A percentile compares a stretch with the other conserved stretches of the same genome.
phyloP scores from a whole-genome alignment of 2,797 vertebrate genomes.

The Poeciliopsis gracilis region DNA sequence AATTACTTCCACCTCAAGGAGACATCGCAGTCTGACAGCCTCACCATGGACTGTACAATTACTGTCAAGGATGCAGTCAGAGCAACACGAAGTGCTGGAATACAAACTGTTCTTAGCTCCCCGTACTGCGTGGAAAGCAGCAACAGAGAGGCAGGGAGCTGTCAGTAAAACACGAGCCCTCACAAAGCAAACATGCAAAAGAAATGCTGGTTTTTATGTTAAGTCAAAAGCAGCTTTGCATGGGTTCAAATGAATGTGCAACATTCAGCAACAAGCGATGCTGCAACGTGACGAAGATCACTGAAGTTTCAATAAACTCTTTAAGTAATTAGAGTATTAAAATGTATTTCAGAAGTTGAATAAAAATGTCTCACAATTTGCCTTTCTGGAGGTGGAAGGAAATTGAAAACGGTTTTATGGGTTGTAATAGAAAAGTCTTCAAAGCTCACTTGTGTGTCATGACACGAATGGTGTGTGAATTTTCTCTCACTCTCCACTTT shows the following conservation, averaged over 20 bases:
- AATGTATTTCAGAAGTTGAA: not conserved
- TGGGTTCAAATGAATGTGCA: not conserved
- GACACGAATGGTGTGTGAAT: not conserved
- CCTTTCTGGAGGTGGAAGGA: not conserved
- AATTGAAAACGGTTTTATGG: not conserved
- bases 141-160: constrained; percentile 4
- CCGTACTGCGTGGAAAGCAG: constrained; percentile 21
- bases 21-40: constrained; percentile 28
- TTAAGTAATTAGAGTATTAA: not conserved
- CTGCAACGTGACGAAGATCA: not conserved
- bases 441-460: not conserved
- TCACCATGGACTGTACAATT: constrained; percentile 58
- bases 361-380: not conserved
- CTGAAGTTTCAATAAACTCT: not conserved
- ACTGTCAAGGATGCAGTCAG: constrained; percentile 57
- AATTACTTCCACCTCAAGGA: constrained; percentile 43
- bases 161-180: constrained; percentile 33
- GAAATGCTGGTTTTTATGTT: constrained; percentile 24
- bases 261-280: not conserved
- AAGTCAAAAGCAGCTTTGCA: not conserved
- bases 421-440: not conserved
- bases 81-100: constrained; percentile 24
- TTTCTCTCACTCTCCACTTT: not conserved
- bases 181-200: constrained; percentile 24
- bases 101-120: constrained; percentile 34